Base-by-base conservation (phyloP, 2,113 vertebrate genomes). In the Chinchilla lanigera region DNA sequence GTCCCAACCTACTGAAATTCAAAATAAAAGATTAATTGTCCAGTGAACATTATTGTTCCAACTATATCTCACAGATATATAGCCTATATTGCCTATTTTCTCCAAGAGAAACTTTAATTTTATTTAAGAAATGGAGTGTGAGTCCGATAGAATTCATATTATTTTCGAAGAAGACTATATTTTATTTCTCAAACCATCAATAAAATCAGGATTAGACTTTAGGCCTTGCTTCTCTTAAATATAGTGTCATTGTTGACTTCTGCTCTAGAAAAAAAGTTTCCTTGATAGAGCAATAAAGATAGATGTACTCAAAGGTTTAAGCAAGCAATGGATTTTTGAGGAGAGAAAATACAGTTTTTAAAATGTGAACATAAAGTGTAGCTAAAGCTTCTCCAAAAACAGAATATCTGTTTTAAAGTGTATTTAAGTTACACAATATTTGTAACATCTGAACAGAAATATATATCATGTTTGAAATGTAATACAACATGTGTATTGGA, bases 161-260 rank as follows among this genome's bases (percentile, higher is more conserved):
- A 86, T 83, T 90, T 98, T 95, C 92, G n/a, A 85, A 93, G 56
- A 86, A 65, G 44, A 90, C 35, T 97, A 97, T 38, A 94, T 93
- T 94, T 97, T 82, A 95, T 95, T 97, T 95, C 88, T 90, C 69
- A 93, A 86, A 86, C 65, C 50, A 89, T 88, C 93, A 97, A 90
- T 98, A 97, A 96, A 96, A 97, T 96, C 80, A 95, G 84, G 93
- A 95, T 94, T 97, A 96, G 77, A 94, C 56, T 94, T 93, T 95
- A 73, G 75, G 89, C 96, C 35, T 10, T 77, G 17, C 77, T 97
- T 97, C 44, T 73, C 41, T 88, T 97, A 93, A 54, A 92, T 63
- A 80, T 50, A 92, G 4, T 54, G 16, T 71, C 50, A 87, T 22
- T 94, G 89, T 38, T 86, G 97, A 58, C 41, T 96, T 82, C 92